Evolutionary conservation across 1,140 invertebrate species (phyloP), one percentile per base, ranked within the genome.

Genomic region (Camponotus pennsylvanicus): DNA sequence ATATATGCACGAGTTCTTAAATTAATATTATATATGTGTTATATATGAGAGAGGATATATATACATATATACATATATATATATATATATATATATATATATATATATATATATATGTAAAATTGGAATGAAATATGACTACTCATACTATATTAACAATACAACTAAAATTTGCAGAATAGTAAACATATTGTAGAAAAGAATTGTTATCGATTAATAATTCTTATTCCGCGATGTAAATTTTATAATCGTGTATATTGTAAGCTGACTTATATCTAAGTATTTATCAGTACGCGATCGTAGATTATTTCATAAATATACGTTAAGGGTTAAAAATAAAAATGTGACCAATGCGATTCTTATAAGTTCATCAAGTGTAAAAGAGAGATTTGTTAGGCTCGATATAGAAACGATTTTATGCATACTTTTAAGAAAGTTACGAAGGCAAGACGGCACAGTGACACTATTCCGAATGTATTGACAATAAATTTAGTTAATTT

Each of bases 381-480:
- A 63, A 32, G 27, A n/a, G 21, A 59, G 49, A 83, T 63, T 83
- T 83, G 55, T 83, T 75, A 42, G 37, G 52, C 13, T 57, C 21
- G 78, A 57, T 21, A 42, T 21, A 42, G 64, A 59, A 21, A 40
- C 5, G 37, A 59, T 70, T 57, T 83, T 63, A 45, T 34, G 27
- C n/a, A 69, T 55, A 80, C 5, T 49, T 52, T 80, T 37, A 83
- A 34, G 79, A 75, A 83, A 83, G 55, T 83, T 63, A 70, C 13
- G n/a, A 85, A 52, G 67, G 75, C 57, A 85, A 89, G 66, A 86
- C 61, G 63, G 61, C 67, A 86, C 93, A 94, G 92, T 89, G 93
- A 94, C 92, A 92, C 86, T 90, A 91, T 88, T 95, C 94, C 93
- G 94, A 95, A 94, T 95, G 93, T 91, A 94, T 94, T 95, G 94